Base-by-base conservation (phyloP, 2,888 invertebrate genomes). In the Orthosia incerta region DNA sequence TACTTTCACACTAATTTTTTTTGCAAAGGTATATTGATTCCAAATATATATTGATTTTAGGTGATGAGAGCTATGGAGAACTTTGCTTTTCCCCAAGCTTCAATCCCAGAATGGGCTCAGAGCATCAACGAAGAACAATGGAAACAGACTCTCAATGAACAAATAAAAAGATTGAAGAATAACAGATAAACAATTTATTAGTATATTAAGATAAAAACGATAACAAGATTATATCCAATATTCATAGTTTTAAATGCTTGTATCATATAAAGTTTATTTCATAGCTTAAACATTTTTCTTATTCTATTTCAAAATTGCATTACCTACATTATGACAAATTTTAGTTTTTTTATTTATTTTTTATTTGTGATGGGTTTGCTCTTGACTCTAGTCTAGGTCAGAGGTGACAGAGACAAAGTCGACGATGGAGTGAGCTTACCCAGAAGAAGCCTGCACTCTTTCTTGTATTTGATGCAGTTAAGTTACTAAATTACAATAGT, bases 51-150 rank as follows among this genome's bases (percentile, higher is more conserved):
- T 69, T 74, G 77, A 31, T 91, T 92, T 39, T 92, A 97, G 97
- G 97, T 98, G 0, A 97, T 97, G 96, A 96, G 97, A 68, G 97
- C 97, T 53, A 98, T 98, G 98, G 97, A 97, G 16, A 97, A 97
- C 82, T 97, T 98, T 89, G 97, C 96, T 2, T 91, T 98, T 81
- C 98, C 98, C 4, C 93, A 96, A 59, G 96, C 97, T 48, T 97
- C 97, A 23, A 97, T 98, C 90, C 98, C 98, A 13, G 97, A 97
- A 85, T 98, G 98, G 98, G 98, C 98, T 0, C 97, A 97, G 72
- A 96, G 96, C 79, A 96, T 98, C 82, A 97, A 97, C 3, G 98
- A 98, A 87, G 97, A 97, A 55, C 97, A 97, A 85, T 98, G 98
- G 98, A 97, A 97, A 88, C 95, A 97, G 81, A 97, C 97, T 74